These are phyloP conservation scores for Pipa parva DNA, from an alignment of 2,113 vertebrate species.

Conservation along the genomic window DNA sequence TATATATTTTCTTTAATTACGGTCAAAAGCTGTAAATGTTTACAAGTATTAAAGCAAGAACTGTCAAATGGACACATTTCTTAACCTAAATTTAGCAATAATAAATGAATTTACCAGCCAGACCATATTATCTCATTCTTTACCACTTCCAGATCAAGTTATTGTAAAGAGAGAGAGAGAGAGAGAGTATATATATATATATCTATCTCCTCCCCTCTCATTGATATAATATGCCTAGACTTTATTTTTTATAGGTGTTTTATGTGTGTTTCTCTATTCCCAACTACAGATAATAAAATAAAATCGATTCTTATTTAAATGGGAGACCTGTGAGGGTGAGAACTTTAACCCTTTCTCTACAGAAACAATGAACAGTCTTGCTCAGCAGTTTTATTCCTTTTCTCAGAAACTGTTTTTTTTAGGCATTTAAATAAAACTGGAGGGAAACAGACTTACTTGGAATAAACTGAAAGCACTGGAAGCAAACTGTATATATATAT, in stretches of 20 bases:
- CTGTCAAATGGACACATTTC: no score
- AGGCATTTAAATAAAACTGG: no score
- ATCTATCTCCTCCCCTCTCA: not conserved
- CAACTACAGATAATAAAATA: conserved; percentile 19
- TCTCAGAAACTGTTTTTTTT: not conserved
- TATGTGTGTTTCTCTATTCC: not conserved
- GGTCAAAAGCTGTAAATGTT: no score
- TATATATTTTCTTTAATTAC: no score
- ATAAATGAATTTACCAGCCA: no score
- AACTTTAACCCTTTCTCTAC: conserved; percentile 31
- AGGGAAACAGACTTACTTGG: no score
- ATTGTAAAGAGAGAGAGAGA: not conserved
- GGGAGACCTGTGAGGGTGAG: conserved; percentile 7
- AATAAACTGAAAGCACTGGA: no score
- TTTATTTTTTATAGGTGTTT: not conserved
- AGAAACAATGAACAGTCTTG: conserved; percentile 9
- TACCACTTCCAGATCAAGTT: not conserved
- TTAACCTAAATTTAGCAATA: no score
- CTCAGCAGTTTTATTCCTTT: conserved; percentile 21
- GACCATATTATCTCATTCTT: no score
- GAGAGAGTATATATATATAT: not conserved
- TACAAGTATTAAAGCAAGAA: no score
- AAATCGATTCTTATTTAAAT: conserved; percentile 34
- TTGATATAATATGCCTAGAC: not conserved
- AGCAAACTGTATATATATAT: no score